These are phyloP conservation scores for Pseudomugil gertrudae DNA, from an alignment of 2,797 vertebrate genomes.

Conservation along the genomic window DNA sequence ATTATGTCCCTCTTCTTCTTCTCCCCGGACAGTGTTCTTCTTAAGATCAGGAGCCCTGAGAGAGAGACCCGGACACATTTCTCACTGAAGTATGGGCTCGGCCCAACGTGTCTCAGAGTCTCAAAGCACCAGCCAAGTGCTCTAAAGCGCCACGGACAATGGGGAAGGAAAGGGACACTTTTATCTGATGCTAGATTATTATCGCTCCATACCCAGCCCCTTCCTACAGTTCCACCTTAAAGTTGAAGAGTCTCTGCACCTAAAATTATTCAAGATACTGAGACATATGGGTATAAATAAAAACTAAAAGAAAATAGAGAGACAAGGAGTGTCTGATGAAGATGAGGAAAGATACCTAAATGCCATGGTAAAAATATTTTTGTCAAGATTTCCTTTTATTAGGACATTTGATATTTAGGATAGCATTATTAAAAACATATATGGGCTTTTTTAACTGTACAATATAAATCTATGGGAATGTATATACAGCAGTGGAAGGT, in stretches of 20 bases:
- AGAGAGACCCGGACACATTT: conserved; percentile 63
- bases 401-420: conserved; percentile 54
- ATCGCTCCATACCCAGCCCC: conserved; percentile 48
- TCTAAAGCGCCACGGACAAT: conserved; percentile 72
- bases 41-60: conserved; percentile 77
- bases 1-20: conserved; percentile 69
- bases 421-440: conserved; percentile 64
- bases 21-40: conserved; percentile 68
- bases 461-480: conserved; percentile 65
- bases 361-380: conserved; percentile 59
- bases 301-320: background rate
- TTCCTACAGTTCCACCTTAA: conserved; percentile 63
- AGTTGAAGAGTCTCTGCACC: conserved; percentile 57
- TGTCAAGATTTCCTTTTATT: conserved; percentile 55
- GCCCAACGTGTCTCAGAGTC: conserved; percentile 60
- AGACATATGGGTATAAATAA: conserved; percentile 43
- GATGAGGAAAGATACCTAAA: conserved; percentile 55
- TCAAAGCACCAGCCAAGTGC: conserved; percentile 72
- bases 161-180: conserved; percentile 73
- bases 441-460: conserved; percentile 68
- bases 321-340: no score
- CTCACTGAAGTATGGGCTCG: conserved; percentile 70
- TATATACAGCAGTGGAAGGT: conserved; percentile 54
- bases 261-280: conserved; percentile 69
- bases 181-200: conserved; percentile 75